A percentile compares a stretch with the other conserved stretches of the same genome.
phyloP scores from a whole-genome alignment of 2,888 invertebrate genomes.

The Lordiphosa andalusiaca region DNA sequence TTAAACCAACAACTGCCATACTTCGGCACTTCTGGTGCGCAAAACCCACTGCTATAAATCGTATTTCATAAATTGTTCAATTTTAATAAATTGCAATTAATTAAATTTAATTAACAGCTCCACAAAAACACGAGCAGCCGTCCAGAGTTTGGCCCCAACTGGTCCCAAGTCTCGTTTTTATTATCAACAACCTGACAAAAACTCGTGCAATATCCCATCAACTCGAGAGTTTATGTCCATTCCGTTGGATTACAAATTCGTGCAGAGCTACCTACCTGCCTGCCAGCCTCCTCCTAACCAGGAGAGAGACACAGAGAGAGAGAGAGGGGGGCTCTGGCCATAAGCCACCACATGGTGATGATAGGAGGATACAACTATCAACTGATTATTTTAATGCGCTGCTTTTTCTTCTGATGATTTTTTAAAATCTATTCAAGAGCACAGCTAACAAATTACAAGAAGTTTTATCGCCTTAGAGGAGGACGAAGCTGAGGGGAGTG shows the following conservation, averaged over 20 bases:
- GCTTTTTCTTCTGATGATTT: constrained; percentile 64
- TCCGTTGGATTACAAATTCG: constrained; percentile 57
- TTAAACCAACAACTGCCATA: no score
- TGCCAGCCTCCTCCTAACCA: background rate
- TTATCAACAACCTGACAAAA: constrained; percentile 74
- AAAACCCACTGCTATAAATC: constrained; percentile 10
- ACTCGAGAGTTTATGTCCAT: constrained; percentile 63
- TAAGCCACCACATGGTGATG: constrained; percentile 9
- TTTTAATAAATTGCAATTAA: constrained; percentile 74
- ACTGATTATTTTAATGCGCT: constrained; percentile 53
- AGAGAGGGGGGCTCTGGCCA: constrained; percentile 10
- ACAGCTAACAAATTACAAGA: constrained; percentile 72
- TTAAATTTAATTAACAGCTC: constrained; percentile 68
- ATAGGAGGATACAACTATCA: constrained; percentile 25
- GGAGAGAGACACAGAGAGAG: constrained; percentile 1
- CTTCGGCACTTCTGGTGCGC: no score
- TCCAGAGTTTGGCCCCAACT: constrained; percentile 30
- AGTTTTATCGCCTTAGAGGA: constrained; percentile 37
- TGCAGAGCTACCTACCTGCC: constrained; percentile 42
- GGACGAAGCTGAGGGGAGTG: constrained; percentile 12
- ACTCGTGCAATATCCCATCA: constrained; percentile 69
- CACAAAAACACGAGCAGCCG: constrained; percentile 42
- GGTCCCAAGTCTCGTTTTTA: constrained; percentile 61
- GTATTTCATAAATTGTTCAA: constrained; percentile 37
- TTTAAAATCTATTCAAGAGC: constrained; percentile 62